These are phyloP conservation scores for Emydura subglobosa DNA, from an alignment of 2,113 vertebrate species.

Conservation along the genomic window DNA sequence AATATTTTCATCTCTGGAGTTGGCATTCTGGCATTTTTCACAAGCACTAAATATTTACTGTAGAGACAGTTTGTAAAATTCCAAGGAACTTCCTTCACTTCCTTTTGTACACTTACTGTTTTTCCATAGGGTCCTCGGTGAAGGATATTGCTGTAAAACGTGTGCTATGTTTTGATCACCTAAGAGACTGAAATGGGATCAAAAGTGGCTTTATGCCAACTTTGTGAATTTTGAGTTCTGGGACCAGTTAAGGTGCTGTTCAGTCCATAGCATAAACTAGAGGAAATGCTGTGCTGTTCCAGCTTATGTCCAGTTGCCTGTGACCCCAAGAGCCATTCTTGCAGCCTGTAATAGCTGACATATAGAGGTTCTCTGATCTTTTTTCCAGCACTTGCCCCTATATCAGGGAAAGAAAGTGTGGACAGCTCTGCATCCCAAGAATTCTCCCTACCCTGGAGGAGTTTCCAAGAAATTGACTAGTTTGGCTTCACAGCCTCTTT, in stretches of 20 bases:
- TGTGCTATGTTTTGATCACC: background rate
- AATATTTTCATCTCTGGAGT: fast-evolving
- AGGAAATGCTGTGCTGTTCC: background rate
- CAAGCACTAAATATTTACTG: fast-evolving
- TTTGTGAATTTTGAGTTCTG: background rate
- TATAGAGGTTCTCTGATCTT: background rate
- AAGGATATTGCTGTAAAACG: fast-evolving
- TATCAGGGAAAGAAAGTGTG: background rate
- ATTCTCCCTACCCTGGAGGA: background rate
- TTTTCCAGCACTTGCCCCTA: background rate
- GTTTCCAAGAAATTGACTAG: background rate
- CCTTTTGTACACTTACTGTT: fast-evolving
- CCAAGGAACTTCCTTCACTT: fast-evolving
- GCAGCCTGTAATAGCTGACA: background rate
- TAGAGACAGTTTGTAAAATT: fast-evolving
- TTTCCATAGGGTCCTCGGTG: fast-evolving
- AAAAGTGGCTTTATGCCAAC: background rate
- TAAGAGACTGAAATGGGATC: background rate
- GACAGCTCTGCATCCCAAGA: background rate
- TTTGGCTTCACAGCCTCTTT: background rate
- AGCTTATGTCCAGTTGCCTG: background rate
- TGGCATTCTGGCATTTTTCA: fast-evolving
- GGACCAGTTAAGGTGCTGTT: background rate
- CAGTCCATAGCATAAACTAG: fast-evolving
- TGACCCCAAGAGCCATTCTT: background rate